phyloP scores from a whole-genome alignment of 2,113 vertebrate species.

The Porphyrio hochstetteri region DNA sequence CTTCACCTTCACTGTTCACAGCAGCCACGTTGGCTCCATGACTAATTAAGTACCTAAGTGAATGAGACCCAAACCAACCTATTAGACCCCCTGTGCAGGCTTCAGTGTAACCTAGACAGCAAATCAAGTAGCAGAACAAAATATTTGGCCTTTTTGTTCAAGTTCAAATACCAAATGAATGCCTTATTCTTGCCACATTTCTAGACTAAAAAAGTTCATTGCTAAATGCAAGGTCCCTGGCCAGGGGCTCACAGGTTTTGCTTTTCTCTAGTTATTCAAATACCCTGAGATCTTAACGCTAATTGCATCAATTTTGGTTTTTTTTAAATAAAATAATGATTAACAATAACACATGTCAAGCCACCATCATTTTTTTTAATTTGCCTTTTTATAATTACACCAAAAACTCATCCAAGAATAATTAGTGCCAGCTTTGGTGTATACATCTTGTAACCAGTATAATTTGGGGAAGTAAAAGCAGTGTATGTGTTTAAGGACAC shows the following conservation, averaged over 20 bases:
- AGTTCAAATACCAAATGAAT: background rate
- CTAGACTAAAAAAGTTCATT: background rate
- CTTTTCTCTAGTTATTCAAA: background rate
- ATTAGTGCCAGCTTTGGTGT: background rate
- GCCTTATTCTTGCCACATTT: background rate
- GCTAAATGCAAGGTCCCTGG: background rate
- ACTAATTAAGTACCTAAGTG: slow-evolving; percentile 84
- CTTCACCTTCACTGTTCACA: slow-evolving; percentile 94
- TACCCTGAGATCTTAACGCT: background rate
- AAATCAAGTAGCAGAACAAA: background rate
- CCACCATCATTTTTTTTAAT: background rate
- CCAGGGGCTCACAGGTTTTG: background rate
- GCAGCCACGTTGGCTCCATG: slow-evolving; percentile 83
- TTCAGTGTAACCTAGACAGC: background rate
- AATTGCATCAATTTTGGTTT: background rate
- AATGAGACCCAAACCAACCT: background rate
- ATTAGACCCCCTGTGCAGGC: background rate
- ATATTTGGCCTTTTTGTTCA: background rate
- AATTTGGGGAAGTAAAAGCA: background rate
- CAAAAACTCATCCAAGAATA: background rate
- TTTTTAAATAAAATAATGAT: background rate
- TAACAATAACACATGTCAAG: background rate
- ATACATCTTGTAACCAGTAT: background rate
- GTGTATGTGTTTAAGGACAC: background rate
- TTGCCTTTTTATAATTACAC: background rate